Conservation (phyloP, 1,140 invertebrate genomes). For the Bursaphelenchus mucronatus region DNA sequence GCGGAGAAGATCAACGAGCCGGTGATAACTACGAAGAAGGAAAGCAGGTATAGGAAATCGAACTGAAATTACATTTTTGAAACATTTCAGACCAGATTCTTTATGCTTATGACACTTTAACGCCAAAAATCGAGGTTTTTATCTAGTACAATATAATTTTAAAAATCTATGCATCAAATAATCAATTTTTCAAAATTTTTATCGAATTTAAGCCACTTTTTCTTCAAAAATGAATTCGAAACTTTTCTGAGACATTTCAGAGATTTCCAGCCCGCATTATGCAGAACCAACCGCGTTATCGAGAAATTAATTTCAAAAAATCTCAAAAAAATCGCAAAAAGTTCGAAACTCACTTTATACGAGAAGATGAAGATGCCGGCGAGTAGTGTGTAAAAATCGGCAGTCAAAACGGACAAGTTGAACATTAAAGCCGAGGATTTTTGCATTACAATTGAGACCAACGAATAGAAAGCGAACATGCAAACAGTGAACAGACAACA, state of each 20-base stretch:
- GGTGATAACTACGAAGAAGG: constrained; percentile 51
- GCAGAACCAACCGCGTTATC: not conserved
- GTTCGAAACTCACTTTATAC: constrained; percentile 69
- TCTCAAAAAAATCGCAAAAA: constrained; percentile 14
- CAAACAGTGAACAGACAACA: constrained; percentile 67
- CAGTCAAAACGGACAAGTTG: constrained; percentile 76
- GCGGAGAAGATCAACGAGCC: constrained; percentile 55
- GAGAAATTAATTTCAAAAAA: constrained; percentile 5
- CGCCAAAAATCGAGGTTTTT: constrained; percentile 10
- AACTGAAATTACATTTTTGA: constrained; percentile 46
- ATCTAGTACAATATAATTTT: constrained; percentile 15
- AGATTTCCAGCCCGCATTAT: too few species aligned
- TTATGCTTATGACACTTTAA: not conserved
- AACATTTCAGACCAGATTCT: not conserved
- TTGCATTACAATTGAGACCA: constrained; percentile 73
- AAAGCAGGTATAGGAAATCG: constrained; percentile 55
- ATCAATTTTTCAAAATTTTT: constrained; percentile 5
- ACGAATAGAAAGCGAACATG: constrained; percentile 74
- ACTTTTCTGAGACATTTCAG: too few species aligned
- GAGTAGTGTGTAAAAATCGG: constrained; percentile 79
- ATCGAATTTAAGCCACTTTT: too few species aligned
- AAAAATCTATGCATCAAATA: too few species aligned
- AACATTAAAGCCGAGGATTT: constrained; percentile 75
- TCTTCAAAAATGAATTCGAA: too few species aligned
- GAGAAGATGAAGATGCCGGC: constrained; percentile 75